Evolutionary conservation across 2,888 invertebrate species (phyloP), one percentile per base, ranked within the genome.

Genomic region (Troilus luridus): DNA sequence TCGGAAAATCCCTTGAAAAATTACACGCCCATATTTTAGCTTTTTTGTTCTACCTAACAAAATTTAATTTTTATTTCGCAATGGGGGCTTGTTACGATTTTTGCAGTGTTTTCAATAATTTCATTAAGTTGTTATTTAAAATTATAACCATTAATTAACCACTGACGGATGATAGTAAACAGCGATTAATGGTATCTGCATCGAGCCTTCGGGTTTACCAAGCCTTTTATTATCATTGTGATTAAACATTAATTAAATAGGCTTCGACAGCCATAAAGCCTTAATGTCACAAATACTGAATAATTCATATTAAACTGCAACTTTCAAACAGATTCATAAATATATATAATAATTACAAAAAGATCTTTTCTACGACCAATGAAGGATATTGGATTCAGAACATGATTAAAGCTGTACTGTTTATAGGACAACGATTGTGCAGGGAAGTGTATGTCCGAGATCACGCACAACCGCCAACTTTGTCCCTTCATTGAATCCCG

Each of bases 1-100:
- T 67, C 14, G 67, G 67, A 67, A 67, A 67, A 67, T 67, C 67
- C 67, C 24, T 24, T 67, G 67, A 67, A 67, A 67, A 67, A 67
- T 67, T 67, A 24, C 67, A 24, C 24, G 12, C 24, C 67, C 24
- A 67, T 14, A 24, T 24, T 67, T 67, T 67, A 67, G 2, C 67
- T 24, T 67, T 67, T 67, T 67, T 27, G 14, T 14, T 6, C 24
- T 14, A 11, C 24, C 67, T 67, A 12, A 67, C 67, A 12, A 24
- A 67, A 67, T 67, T 67, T 14, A 67, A 67, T 67, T 67, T 24
- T 67, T 67, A 67, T 67, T 14, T 12, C 14, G 12, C 12, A 24
- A 24, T 24, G 24, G 24, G 67, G 24, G 14, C 14, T 14, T 14
- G 67, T 9, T 24, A 67, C 24, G 67, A n/a, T 24, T 67, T 24